phyloP scores from a whole-genome alignment of 2,113 vertebrate genomes.

The Corythornis cristatus region DNA sequence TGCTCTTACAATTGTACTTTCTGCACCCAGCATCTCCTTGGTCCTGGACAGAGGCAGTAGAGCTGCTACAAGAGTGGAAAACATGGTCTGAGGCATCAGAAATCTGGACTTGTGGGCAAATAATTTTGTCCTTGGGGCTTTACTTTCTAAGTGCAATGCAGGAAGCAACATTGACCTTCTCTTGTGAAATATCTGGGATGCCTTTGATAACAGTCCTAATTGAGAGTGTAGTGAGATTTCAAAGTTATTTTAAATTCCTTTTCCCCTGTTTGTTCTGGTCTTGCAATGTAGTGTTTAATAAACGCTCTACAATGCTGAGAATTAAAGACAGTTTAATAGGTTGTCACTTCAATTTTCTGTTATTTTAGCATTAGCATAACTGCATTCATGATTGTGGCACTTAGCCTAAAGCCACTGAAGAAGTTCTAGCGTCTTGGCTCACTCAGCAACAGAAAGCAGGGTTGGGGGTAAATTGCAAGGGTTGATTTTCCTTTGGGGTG shows the following conservation, averaged over 20 bases:
- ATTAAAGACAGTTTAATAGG: not conserved
- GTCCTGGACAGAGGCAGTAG: not conserved
- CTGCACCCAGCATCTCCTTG: not conserved
- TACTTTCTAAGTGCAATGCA: not conserved
- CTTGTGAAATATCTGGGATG: not conserved
- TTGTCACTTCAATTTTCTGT: constrained; percentile 19
- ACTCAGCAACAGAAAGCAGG: not conserved
- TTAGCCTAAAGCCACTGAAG: not conserved
- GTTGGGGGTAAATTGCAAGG: not conserved
- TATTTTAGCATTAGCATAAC: not conserved
- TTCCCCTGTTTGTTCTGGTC: not conserved
- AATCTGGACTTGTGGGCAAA: not conserved
- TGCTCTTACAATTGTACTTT: not conserved
- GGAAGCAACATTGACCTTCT: not conserved
- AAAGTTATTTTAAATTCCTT: not conserved
- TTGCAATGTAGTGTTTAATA: not conserved
- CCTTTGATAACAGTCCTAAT: not conserved
- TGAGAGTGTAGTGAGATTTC: not conserved
- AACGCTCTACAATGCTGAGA: not conserved
- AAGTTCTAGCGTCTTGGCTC: not conserved
- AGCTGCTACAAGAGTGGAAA: not conserved
- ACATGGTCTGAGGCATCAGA: not conserved
- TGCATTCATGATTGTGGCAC: not conserved
- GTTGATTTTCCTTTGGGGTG: not conserved
- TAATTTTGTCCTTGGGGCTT: not conserved